phyloP scores from a whole-genome alignment of 2,888 invertebrate genomes.

The Caenorhabditis drosophilae region DNA sequence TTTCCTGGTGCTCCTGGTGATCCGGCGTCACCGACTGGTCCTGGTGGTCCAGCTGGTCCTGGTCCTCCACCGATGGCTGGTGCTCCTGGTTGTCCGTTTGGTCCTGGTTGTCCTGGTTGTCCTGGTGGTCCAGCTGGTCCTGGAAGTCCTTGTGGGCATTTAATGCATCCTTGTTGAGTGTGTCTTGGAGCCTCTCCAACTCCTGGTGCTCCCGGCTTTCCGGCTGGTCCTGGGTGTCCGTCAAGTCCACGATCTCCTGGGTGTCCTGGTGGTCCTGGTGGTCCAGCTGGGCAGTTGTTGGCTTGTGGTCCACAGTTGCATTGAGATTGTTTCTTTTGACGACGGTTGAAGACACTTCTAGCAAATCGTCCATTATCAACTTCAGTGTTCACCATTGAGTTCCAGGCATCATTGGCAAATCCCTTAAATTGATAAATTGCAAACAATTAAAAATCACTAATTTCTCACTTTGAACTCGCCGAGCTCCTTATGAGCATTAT shows the following conservation, averaged over 20 bases:
- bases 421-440: conserved; percentile 15
- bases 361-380: conserved; percentile 29
- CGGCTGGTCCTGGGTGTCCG: conserved; percentile 37
- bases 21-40: conserved; percentile 41
- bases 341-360: conserved; percentile 27
- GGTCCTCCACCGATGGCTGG: conserved; percentile 31
- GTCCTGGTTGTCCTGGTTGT: conserved; percentile 35
- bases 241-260: conserved; percentile 41
- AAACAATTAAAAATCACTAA: background rate
- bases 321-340: conserved; percentile 34
- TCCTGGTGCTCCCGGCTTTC: conserved; percentile 35
- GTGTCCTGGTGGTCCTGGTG: conserved; percentile 51
- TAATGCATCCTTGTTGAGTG: conserved; percentile 26
- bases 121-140: conserved; percentile 40
- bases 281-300: conserved; percentile 48
- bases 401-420: conserved; percentile 45
- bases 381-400: conserved; percentile 32
- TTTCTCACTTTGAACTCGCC: conserved; percentile 44
- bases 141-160: conserved; percentile 36
- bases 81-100: conserved; percentile 37
- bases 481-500: conserved; percentile 34
- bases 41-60: conserved; percentile 35
- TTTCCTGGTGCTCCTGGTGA: conserved; percentile 34
- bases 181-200: conserved; percentile 21
- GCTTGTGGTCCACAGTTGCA: conserved; percentile 48